Conservation (phyloP, 2,888 invertebrate genomes). For the Philhelius pedissequus region DNA sequence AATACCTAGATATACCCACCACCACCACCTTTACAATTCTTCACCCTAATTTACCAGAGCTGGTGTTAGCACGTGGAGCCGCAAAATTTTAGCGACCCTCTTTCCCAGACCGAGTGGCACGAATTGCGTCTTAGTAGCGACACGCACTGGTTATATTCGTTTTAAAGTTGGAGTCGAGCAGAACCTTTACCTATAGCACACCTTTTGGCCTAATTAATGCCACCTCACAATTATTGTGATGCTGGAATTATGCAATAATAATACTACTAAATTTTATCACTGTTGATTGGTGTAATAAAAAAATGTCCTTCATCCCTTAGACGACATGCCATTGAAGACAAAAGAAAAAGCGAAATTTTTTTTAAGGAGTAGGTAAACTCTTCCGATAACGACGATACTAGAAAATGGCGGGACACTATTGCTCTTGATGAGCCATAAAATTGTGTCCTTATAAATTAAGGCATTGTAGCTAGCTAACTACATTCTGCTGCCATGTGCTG, state of each 20-base stretch:
- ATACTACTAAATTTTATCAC: slow-evolving; percentile 58
- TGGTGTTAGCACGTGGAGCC: background rate
- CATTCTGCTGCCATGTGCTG: background rate
- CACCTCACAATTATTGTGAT: slow-evolving; percentile 45
- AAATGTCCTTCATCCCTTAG: background rate
- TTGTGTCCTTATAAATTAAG: background rate
- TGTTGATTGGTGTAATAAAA: slow-evolving; percentile 43
- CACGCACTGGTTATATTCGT: background rate
- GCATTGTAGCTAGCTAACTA: slow-evolving; percentile 26
- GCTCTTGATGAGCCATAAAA: slow-evolving; percentile 27
- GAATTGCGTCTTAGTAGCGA: slow-evolving; percentile 12
- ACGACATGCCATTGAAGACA: no score
- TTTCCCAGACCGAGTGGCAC: background rate
- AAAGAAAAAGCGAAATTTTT: background rate
- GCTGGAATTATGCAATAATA: slow-evolving; percentile 60
- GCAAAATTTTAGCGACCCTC: slow-evolving; percentile 31
- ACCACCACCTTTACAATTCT: background rate
- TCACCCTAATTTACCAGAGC: background rate
- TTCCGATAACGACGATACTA: slow-evolving; percentile 19
- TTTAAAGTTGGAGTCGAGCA: background rate
- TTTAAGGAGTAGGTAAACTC: background rate
- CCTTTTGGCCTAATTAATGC: slow-evolving; percentile 48
- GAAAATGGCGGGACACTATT: slow-evolving; percentile 45
- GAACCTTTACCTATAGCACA: background rate
- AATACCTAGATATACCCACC: no score